These are phyloP conservation scores for Drosophila hamatofila DNA, from an alignment of 2,888 invertebrate genomes.

Conservation along the genomic window DNA sequence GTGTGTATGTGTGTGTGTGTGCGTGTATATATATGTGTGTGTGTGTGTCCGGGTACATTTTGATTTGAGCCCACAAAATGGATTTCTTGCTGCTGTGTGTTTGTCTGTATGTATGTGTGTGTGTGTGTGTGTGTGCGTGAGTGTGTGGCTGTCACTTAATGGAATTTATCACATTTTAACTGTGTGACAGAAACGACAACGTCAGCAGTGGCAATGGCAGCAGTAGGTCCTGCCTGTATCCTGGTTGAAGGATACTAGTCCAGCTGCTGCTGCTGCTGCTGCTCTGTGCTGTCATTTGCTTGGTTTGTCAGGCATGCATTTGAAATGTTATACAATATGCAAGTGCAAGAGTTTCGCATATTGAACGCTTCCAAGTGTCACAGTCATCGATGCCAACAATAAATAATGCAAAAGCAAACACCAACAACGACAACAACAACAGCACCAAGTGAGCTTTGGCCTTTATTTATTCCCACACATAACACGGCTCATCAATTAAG, in stretches of 20 bases:
- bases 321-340: conserved; percentile 70
- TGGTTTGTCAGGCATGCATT: conserved; percentile 67
- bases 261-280: conserved; percentile 33
- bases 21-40: conserved; percentile 18
- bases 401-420: conserved; percentile 64
- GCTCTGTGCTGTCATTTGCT: conserved; percentile 57
- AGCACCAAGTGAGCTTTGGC: too few relatives aligned
- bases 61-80: conserved; percentile 75
- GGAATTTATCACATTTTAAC: conserved; percentile 80
- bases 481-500: conserved; percentile 58
- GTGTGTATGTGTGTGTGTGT: conserved; percentile 31
- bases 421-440: conserved; percentile 7
- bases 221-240: conserved; percentile 26
- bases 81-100: conserved; percentile 65
- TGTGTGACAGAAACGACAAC: conserved; percentile 70
- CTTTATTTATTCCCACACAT: too few relatives aligned
- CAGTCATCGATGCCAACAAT: conserved; percentile 71
- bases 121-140: conserved; percentile 35
- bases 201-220: conserved; percentile 58
- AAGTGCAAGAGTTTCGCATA: conserved; percentile 61
- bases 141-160: conserved; percentile 72
- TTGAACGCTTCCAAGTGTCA: conserved; percentile 68
- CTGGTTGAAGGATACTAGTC: conserved; percentile 39
- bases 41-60: conserved; percentile 42
- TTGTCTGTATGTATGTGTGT: conserved; percentile 39